These are phyloP conservation scores for Lithophane semibrunnea DNA, from an alignment of 2,888 invertebrate species.

Conservation along the genomic window DNA sequence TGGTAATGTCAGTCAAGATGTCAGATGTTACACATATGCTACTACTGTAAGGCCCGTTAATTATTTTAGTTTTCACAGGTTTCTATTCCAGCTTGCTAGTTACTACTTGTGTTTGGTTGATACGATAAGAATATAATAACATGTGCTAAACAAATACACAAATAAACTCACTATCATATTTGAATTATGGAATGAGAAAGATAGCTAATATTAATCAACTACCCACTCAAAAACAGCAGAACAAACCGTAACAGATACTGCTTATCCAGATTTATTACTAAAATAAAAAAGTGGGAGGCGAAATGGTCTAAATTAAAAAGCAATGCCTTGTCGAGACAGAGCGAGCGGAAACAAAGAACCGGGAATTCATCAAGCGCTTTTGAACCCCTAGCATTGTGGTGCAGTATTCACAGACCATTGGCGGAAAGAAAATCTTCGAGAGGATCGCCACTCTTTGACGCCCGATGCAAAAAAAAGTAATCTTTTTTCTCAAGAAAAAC, in stretches of 20 bases:
- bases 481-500: slow-evolving; percentile 78
- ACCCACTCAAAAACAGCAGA: slow-evolving; percentile 56
- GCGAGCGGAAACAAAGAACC: slow-evolving; percentile 88
- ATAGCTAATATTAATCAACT: slow-evolving; percentile 48
- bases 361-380: slow-evolving; percentile 90
- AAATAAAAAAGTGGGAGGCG: slow-evolving; percentile 82
- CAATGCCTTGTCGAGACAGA: slow-evolving; percentile 88
- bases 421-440: slow-evolving; percentile 87
- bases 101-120: background rate
- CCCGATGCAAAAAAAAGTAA: slow-evolving; percentile 85
- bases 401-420: slow-evolving; percentile 84
- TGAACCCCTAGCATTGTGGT: slow-evolving; percentile 87
- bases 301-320: slow-evolving; percentile 90
- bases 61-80: background rate
- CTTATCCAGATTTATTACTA: slow-evolving; percentile 85
- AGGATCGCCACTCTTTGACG: slow-evolving; percentile 88
- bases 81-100: background rate
- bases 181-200: background rate
- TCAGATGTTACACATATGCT: no score
- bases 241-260: slow-evolving; percentile 69
- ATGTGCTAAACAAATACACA: background rate
- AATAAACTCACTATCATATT: background rate
- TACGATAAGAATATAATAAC: background rate
- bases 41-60: no score
- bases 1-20: no score